Base-by-base conservation (phyloP, 2,888 invertebrate genomes). In the Xylocampa areola region DNA sequence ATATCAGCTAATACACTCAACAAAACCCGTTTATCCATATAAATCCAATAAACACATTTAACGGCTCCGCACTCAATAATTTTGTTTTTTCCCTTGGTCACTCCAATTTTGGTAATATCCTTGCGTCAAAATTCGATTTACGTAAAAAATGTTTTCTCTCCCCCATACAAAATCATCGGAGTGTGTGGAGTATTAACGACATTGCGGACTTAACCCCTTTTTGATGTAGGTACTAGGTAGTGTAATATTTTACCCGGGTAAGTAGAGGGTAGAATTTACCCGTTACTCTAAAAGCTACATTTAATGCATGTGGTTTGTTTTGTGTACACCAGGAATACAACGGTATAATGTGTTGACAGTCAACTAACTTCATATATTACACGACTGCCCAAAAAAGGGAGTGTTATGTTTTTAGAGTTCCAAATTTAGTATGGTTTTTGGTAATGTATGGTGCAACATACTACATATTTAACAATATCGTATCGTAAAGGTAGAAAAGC, bases 111-210 rank as follows among this genome's bases (percentile, higher is more conserved):
- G 77, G 79, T 88, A 89, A 89, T 86, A 91, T 85, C 83, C 84
- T 81, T 69, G 80, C 77, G 82, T 87, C 87, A 87, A 87, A 91
- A 92, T 85, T 88, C 82, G 84, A 90, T 92, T 92, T 90, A 87
- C 87, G 84, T 80, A 88, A 90, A 90, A 88, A 90, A 89, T 81
- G 77, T 83, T 79, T 77, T 55, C 58, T 64, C 70, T 79, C 82
- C 87, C 88, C 85, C 82, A 79, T 68, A 68, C 72, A 70, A 68
- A 85, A 77, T 76, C 85, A 71, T 77, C 81, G 80, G 75, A 84
- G 87, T 88, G 89, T 84, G 79, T 83, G 85, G 84, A 80, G 80
- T 84, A 87, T 88, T 90, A 89, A 82, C 79, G 84, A 85, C 86
- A 83, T 79, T 79, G 80, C 74, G 77, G 68, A 57, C 50, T 61